These are phyloP conservation scores for Drosophila pseudoananassae DNA, from an alignment of 1,140 invertebrate species.

Conservation along the genomic window DNA sequence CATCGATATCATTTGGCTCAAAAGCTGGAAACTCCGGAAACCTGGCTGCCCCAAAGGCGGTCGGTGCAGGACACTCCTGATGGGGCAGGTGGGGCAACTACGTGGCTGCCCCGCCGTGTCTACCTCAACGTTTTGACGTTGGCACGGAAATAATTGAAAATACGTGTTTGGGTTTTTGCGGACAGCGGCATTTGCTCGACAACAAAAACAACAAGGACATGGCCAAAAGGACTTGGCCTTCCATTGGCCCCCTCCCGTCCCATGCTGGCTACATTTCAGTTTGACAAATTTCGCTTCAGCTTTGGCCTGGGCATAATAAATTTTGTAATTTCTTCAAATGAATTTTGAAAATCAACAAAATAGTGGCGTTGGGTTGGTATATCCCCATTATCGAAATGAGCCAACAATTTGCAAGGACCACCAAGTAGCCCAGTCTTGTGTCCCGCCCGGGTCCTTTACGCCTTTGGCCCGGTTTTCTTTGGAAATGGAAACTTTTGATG, in stretches of 20 bases:
- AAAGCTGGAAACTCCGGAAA: conserved; percentile 22
- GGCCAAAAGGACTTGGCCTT: conserved; percentile 26
- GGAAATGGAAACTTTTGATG: conserved; percentile 37
- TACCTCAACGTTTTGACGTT: conserved; percentile 69
- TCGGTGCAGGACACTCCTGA: not conserved
- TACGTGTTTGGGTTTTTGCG: conserved; percentile 81
- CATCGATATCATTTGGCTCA: conserved; percentile 58
- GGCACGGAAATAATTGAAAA: conserved; percentile 82
- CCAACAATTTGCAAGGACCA: conserved; percentile 33
- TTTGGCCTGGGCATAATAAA: conserved; percentile 65
- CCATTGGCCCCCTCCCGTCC: not conserved
- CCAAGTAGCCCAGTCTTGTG: not conserved
- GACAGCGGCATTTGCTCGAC: conserved; percentile 69
- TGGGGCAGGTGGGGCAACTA: conserved; percentile 1
- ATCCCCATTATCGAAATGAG: conserved; percentile 49
- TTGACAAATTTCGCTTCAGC: conserved; percentile 76
- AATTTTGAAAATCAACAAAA: conserved; percentile 70
- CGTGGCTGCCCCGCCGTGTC: conserved; percentile 34
- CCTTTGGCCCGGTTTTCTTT: conserved; percentile 15
- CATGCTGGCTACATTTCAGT: conserved; percentile 11
- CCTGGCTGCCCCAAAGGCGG: conserved; percentile 9
- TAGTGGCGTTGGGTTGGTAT: conserved; percentile 4
- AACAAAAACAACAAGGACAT: conserved; percentile 42
- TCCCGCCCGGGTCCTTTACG: not conserved
- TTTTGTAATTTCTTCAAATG: conserved; percentile 75